Evolutionary conservation across 2,888 invertebrate species (phyloP), one percentile per base, ranked within the genome.

Genomic region (Stomorhina lunata): DNA sequence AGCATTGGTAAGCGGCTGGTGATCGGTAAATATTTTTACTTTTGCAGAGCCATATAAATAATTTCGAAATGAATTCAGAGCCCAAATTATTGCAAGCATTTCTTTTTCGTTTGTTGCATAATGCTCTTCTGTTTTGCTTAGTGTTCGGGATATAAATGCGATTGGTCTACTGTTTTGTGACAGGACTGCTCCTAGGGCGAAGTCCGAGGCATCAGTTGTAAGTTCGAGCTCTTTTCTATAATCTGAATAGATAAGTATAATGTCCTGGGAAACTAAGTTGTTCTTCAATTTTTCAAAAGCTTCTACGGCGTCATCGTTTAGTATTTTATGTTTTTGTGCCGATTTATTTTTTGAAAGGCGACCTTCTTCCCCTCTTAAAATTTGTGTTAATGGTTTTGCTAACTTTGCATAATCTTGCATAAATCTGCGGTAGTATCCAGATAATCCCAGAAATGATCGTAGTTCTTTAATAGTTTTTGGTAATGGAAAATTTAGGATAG

Each of bases 391-490:
- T 25, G n/a, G 25, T 45, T 27, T 68, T 5, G 25, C 9, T 10
- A 20, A 37, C 20, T 53, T 68, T 25, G 66, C 53, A n/a, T 29
- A 34, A 66, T 32, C n/a, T n/a, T 32, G 25, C 2, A 63, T 6
- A 27, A 61, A 45, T 1, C 34, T 34, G 20, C 66, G 17, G 25
- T 50, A 50, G 25, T 50, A 50, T 1, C 48, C 34, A 10, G 45
- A 25, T 17, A 65, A 45, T 25, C 83, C 84, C 7, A 80, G 48
- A 34, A 85, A 81, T 0, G 77, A 77, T 80, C 84, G 55, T 0
- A 85, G 57, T 27, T 84, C 83, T 29, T 78, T 82, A 0, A 84
- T 7, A 3, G 84, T 84, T 76, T n/a, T 43, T 2, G 75, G 65
- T 17, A 10, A n/a, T 2, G 29, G 43, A 34, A 65, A 73, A 27